Base-by-base conservation (phyloP, 2,113 vertebrate species). In the Pogonocichla stellata region DNA sequence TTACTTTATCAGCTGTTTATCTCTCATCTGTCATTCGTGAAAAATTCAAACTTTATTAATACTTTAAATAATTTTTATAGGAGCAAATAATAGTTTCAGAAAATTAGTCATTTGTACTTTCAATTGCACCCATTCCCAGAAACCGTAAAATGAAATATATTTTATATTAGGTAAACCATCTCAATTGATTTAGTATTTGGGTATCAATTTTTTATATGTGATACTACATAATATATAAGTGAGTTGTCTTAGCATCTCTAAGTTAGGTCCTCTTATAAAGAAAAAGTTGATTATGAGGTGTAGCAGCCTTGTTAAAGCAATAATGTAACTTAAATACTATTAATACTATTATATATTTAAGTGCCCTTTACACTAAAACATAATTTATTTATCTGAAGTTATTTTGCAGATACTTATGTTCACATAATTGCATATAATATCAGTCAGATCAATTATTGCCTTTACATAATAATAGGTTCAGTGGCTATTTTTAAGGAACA, bases 1-100 rank as follows among this genome's bases (percentile, higher is more conserved):
- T 97, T 94, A 79, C 70, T 88, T 93, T 95, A 92, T 94, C 93
- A 93, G 86, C 81, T 97, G 43, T 94, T 95, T 96, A 88, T 94
- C 72, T 96, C 80, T 95, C 94, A 92, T 95, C 86, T 93, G 50
- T 75, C 91, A 92, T 95, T 92, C 0, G 8, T 91, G 90, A 94
- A 90, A 81, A 80, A 79, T n/a, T 62, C 65, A 54, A 93, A 66
- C 54, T 19, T 17, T 86, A 62, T 72, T 88, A 90, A 72, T 62
- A 80, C 80, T 80, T 95, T 12, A 61, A 93, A 92, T 93, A 42
- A 56, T 80, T 60, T 71, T 75, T 72, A 42, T 34, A 51, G 80
- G 18, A 61, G 17, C 13, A 79, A 57, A 82, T 31, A 14, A 19
- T 40, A 51, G 22, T 66, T 86, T 79, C 29, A 58, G 23, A 75